Percentiles rank a stretch among this genome's conserved stretches.
phyloP scores from a whole-genome alignment of 2,888 invertebrate genomes.

The Congeria kusceri region DNA sequence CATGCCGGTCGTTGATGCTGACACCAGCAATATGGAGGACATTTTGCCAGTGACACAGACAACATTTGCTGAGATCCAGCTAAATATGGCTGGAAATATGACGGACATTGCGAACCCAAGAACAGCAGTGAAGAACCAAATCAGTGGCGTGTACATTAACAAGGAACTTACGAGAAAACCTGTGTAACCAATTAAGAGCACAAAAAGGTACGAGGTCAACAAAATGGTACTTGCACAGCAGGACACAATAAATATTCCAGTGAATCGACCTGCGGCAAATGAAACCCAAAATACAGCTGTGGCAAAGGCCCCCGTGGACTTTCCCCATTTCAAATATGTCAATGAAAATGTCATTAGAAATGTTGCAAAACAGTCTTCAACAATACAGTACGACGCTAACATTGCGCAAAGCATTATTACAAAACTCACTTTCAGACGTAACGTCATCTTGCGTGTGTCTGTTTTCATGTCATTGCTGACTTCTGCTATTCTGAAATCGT shows the following conservation, averaged over 20 bases:
- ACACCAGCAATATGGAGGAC: constrained; percentile 83
- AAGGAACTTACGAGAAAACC: constrained; percentile 56
- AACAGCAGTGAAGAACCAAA: constrained; percentile 82
- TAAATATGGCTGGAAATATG: constrained; percentile 85
- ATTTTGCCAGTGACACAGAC: constrained; percentile 84
- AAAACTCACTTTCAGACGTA: constrained; percentile 17
- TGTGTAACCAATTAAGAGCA: not conserved
- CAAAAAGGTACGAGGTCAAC: constrained; percentile 76
- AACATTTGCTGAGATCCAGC: constrained; percentile 84
- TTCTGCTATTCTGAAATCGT: not conserved
- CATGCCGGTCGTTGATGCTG: constrained; percentile 84
- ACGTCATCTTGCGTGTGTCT: constrained; percentile 8
- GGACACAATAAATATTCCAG: constrained; percentile 71
- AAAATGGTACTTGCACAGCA: constrained; percentile 81
- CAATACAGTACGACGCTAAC: constrained; percentile 72
- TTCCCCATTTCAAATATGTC: constrained; percentile 44
- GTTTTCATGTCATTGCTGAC: not conserved
- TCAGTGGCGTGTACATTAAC: constrained; percentile 37
- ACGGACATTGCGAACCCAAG: constrained; percentile 85
- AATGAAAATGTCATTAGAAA: constrained; percentile 61
- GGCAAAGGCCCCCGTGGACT: constrained; percentile 43
- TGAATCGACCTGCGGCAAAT: constrained; percentile 54
- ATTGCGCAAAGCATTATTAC: constrained; percentile 25
- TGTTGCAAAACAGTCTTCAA: constrained; percentile 50
- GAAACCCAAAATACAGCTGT: constrained; percentile 48